phyloP scores from a whole-genome alignment of 1,140 invertebrate genomes.

The Antheraea pernyi region DNA sequence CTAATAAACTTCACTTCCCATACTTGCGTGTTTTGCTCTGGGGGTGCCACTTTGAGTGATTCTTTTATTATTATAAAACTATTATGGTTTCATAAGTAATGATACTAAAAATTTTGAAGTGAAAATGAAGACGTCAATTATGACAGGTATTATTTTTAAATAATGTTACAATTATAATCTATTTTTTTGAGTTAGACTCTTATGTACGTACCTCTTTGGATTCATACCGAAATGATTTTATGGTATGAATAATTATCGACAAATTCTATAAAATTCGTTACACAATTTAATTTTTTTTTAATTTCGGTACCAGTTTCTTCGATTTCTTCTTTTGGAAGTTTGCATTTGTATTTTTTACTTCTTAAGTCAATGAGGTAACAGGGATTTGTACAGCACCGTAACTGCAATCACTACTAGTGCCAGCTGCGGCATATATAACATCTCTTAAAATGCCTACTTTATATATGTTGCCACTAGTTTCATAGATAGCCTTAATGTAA shows the following conservation, averaged over 20 bases:
- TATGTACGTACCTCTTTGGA: neutral
- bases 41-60: conserved; percentile 54
- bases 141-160: neutral
- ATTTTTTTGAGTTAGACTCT: neutral
- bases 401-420: conserved; percentile 85
- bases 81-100: neutral
- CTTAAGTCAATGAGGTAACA: conserved; percentile 86
- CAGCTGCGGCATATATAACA: conserved; percentile 79
- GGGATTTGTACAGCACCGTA: conserved; percentile 81
- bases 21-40: conserved; percentile 46
- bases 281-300: conserved; percentile 81
- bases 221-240: neutral
- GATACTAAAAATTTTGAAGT: neutral
- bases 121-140: neutral
- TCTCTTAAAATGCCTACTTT: conserved; percentile 68
- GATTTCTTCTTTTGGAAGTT: conserved; percentile 85
- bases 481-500: conserved; percentile 55
- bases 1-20: conserved; percentile 60
- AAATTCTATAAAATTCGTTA: conserved; percentile 81
- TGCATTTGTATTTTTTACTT: conserved; percentile 82
- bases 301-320: conserved; percentile 83
- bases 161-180: too few species aligned
- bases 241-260: conserved; percentile 36
- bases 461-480: conserved; percentile 58
- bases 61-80: conserved; percentile 6